Conservation (phyloP, 2,797 vertebrate species). For the Gastrophryne carolinensis region DNA sequence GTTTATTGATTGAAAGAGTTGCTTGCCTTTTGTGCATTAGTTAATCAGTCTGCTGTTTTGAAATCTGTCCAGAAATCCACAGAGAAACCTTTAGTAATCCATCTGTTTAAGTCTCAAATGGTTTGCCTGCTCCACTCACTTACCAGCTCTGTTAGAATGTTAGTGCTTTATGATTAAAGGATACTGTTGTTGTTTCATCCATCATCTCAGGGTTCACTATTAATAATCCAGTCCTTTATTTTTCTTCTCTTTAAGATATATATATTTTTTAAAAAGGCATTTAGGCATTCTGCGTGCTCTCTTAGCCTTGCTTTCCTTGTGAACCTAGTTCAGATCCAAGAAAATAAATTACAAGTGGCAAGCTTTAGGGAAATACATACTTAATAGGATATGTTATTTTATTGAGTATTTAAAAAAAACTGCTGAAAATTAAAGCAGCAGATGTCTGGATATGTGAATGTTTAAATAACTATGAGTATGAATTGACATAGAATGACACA, state of each 20-base stretch:
- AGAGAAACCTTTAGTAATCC: conserved; percentile 66
- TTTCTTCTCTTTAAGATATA: neutral
- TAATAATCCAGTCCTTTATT: conserved; percentile 56
- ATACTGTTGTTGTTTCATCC: conserved; percentile 66
- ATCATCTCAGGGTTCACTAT: conserved; percentile 64
- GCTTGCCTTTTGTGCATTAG: conserved; percentile 67
- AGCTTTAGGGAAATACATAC: conserved; percentile 37
- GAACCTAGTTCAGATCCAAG: conserved; percentile 53
- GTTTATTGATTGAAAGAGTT: conserved; percentile 64
- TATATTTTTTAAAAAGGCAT: conserved; percentile 54
- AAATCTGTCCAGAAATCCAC: conserved; percentile 66
- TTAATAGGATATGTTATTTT: conserved; percentile 41
- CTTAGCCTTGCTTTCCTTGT: conserved; percentile 46
- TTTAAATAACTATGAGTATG: conserved; percentile 4
- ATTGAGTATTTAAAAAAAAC: conserved; percentile 55
- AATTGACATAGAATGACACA: conserved; percentile 4
- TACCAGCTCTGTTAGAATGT: conserved; percentile 63
- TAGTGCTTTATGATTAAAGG: conserved; percentile 68
- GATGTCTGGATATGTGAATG: conserved; percentile 53
- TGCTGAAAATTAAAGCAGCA: conserved; percentile 53
- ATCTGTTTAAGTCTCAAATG: conserved; percentile 67
- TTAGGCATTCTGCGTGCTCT: conserved; percentile 54
- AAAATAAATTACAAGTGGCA: conserved; percentile 33
- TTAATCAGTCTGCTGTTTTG: conserved; percentile 67
- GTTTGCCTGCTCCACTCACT: conserved; percentile 64